These are phyloP conservation scores for Cheiracanthium punctorium DNA, from an alignment of 2,888 invertebrate species.

Conservation along the genomic window DNA sequence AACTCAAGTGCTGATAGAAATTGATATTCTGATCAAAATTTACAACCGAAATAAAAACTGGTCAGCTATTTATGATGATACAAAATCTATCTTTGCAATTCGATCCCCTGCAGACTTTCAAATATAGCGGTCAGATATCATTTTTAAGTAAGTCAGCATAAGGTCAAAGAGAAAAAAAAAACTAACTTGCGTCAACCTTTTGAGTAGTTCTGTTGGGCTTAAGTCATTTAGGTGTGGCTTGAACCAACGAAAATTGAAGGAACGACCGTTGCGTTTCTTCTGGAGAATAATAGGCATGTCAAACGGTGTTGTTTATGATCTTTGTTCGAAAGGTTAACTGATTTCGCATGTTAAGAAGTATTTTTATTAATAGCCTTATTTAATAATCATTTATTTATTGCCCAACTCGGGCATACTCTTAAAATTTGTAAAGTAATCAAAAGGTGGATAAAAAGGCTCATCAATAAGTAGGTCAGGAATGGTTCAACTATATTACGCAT, in stretches of 20 bases:
- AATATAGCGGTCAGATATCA: neutral
- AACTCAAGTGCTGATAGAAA: too few species aligned
- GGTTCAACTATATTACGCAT: neutral
- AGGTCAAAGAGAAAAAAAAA: conserved; percentile 8
- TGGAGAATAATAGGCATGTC: too few species aligned
- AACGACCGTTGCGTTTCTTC: neutral
- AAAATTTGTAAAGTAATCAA: neutral
- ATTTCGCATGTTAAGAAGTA: neutral
- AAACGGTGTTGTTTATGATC: neutral
- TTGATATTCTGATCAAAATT: too few species aligned
- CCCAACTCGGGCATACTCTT: neutral
- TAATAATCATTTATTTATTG: neutral
- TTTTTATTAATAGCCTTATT: neutral
- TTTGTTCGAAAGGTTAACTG: neutral
- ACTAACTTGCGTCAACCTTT: conserved; percentile 35
- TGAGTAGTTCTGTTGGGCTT: conserved; percentile 63
- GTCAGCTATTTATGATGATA: too few species aligned
- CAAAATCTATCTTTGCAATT: too few species aligned
- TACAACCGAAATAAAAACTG: too few species aligned
- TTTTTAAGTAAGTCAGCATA: neutral
- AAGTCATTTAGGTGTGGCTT: conserved; percentile 29
- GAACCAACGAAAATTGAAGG: too few species aligned
- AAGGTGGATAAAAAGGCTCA: neutral
- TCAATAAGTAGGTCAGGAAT: neutral
- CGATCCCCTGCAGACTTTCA: too few species aligned